Evolutionary conservation across 2,888 invertebrate species (phyloP).

Genomic region (Antitype chi): DNA sequence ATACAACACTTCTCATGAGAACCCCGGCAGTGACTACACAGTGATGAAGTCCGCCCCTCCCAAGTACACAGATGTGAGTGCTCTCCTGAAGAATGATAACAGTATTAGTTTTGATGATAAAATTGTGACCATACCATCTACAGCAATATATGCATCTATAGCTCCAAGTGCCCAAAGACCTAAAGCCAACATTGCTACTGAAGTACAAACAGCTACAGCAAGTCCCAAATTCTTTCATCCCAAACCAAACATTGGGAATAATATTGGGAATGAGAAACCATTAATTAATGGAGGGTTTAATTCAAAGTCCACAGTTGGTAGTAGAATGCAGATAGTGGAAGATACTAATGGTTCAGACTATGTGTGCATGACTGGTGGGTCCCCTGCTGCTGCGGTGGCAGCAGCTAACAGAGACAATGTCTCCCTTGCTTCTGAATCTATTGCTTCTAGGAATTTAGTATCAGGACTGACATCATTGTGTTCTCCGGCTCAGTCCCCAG

Average conservation of each 20-base stretch:
- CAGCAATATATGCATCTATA: slow-evolving; percentile 89
- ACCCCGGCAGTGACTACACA: slow-evolving; percentile 85
- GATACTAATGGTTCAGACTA: slow-evolving; percentile 95
- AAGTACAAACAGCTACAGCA: slow-evolving; percentile 89
- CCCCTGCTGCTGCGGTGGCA: slow-evolving; percentile 86
- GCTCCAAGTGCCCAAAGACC: slow-evolving; percentile 90
- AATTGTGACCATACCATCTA: slow-evolving; percentile 86
- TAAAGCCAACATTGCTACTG: slow-evolving; percentile 89
- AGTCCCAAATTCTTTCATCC: slow-evolving; percentile 90
- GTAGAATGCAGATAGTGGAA: slow-evolving; percentile 90
- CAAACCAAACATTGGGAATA: slow-evolving; percentile 91
- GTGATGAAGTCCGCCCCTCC: slow-evolving; percentile 89
- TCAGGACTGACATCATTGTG: slow-evolving; percentile 87
- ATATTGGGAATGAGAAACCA: slow-evolving; percentile 84
- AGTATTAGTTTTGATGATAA: slow-evolving; percentile 85
- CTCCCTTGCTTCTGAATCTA: slow-evolving; percentile 82
- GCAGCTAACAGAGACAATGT: slow-evolving; percentile 87
- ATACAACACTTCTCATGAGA: slow-evolving; percentile 80
- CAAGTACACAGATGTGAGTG: slow-evolving; percentile 87
- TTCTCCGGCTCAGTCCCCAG: slow-evolving; percentile 90
- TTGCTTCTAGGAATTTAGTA: slow-evolving; percentile 83
- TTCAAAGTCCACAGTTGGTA: slow-evolving; percentile 76
- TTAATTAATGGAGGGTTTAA: slow-evolving; percentile 81
- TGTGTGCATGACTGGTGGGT: slow-evolving; percentile 96
- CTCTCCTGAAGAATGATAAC: slow-evolving; percentile 82